These are phyloP conservation scores for Xiphorhynchus erythropygius DNA, from an alignment of 2,797 vertebrate species.

Conservation along the genomic window DNA sequence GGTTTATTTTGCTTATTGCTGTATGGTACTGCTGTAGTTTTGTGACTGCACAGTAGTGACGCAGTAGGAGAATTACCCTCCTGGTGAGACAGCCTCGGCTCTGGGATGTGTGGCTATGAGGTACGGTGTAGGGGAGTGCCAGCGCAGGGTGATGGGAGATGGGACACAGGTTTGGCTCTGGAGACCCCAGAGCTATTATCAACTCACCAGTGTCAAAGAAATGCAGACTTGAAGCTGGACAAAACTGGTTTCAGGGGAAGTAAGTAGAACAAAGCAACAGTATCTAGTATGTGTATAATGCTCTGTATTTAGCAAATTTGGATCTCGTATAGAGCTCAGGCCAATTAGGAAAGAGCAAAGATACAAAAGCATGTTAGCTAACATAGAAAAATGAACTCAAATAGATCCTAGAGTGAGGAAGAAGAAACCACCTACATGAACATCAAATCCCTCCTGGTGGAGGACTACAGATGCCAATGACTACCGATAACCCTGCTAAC, in stretches of 20 bases:
- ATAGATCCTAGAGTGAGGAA: background rate
- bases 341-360: background rate
- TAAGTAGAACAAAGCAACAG: background rate
- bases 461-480: background rate
- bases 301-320: background rate
- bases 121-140: rapidly evolving
- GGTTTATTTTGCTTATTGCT: background rate
- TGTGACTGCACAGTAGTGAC: background rate
- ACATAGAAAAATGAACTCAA: background rate
- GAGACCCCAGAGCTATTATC: background rate
- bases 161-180: background rate
- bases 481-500: background rate
- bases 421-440: background rate
- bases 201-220: background rate
- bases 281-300: background rate
- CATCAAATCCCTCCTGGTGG: background rate
- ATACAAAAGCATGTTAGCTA: background rate
- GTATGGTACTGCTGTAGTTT: background rate
- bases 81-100: background rate
- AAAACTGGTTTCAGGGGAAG: background rate
- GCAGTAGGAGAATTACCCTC: background rate
- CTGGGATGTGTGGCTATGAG: rapidly evolving
- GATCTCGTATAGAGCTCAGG: background rate
- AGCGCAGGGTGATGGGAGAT: background rate
- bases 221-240: background rate